phyloP scores from a whole-genome alignment of 2,113 vertebrate genomes.

The Clinocottus analis region DNA sequence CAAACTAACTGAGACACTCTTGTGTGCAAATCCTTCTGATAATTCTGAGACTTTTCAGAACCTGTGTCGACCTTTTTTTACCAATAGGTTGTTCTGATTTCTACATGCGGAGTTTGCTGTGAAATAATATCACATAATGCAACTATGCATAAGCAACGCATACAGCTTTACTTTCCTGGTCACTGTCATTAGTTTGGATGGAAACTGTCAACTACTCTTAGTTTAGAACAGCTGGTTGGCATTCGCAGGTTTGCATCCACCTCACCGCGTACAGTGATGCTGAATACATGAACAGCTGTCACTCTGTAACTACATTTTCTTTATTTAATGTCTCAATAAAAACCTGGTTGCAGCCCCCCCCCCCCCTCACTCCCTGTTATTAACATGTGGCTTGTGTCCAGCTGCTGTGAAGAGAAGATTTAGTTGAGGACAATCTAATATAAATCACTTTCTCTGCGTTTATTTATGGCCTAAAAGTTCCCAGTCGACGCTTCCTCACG shows the following conservation, averaged over 20 bases:
- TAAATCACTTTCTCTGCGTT: constrained; percentile 26
- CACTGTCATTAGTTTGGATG: constrained; percentile 8
- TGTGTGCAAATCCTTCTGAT: constrained; percentile 5
- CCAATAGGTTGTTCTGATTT: constrained; percentile 1
- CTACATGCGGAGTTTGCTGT: background rate
- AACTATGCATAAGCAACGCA: constrained; percentile 12
- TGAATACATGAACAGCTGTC: background rate
- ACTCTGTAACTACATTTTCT: constrained; percentile 1
- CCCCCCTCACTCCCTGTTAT: background rate
- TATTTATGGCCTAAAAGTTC: constrained; percentile 37
- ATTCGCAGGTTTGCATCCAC: background rate
- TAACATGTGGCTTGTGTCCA: constrained; percentile 18
- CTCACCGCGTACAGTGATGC: background rate
- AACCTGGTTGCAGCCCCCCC: background rate
- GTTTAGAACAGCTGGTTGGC: constrained; percentile 12
- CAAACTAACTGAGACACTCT: background rate
- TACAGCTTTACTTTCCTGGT: background rate
- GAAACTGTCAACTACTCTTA: background rate
- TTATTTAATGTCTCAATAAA: constrained; percentile 6
- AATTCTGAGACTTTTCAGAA: background rate
- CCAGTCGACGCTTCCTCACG: constrained; percentile 8
- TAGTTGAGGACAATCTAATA: constrained; percentile 5
- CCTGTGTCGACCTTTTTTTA: background rate
- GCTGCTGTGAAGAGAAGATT: constrained; percentile 25
- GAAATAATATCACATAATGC: background rate